A percentile compares a stretch with the other conserved stretches of the same genome.
These are phyloP conservation scores for Pristionchus entomophagus DNA, from an alignment of 2,888 invertebrate genomes.

Conservation along the genomic window DNA sequence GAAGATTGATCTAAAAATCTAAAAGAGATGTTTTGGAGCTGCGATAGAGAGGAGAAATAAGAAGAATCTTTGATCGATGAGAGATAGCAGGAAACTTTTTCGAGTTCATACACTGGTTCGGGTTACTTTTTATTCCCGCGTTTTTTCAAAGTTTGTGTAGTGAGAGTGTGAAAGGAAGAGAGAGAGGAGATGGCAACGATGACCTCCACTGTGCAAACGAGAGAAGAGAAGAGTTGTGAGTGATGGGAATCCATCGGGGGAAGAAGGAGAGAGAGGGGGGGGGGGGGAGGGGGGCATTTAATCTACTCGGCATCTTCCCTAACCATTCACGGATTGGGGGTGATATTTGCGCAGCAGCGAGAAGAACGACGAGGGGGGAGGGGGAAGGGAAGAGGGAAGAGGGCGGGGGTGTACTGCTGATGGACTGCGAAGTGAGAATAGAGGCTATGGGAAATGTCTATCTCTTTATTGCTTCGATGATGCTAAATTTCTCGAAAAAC, in stretches of 20 bases:
- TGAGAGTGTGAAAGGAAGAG: background rate
- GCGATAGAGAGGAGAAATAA: conserved; percentile 20
- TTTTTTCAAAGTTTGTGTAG: conserved; percentile 4
- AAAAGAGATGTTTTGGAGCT: background rate
- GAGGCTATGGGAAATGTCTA: no score
- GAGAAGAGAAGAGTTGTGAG: background rate
- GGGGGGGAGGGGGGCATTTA: conserved; percentile 23
- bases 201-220: conserved; percentile 21
- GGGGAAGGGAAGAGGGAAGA: background rate
- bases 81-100: background rate
- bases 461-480: no score
- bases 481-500: no score
- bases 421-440: background rate
- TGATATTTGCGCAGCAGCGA: conserved; percentile 17
- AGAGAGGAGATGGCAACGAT: background rate
- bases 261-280: background rate
- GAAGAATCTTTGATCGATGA: background rate
- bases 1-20: background rate
- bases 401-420: background rate
- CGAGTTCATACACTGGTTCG: background rate
- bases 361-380: no score
- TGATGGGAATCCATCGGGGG: background rate
- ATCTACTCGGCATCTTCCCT: conserved; percentile 20
- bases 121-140: background rate
- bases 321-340: conserved; percentile 31